These are phyloP conservation scores for Pseudomyrmex concolor DNA, from an alignment of 1,140 invertebrate genomes.

Conservation along the genomic window DNA sequence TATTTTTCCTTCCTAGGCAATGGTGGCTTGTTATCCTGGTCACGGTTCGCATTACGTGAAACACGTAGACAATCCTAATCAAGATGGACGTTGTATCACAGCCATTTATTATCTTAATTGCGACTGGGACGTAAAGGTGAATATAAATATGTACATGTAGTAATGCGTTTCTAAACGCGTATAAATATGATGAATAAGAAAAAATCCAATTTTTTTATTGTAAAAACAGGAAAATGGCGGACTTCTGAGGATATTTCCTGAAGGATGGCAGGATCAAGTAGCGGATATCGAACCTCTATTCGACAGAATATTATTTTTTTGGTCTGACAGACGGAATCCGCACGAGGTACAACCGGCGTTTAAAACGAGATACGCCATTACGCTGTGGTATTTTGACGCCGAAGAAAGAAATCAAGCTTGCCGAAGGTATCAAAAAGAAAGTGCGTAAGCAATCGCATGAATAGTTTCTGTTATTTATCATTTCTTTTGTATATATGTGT, in stretches of 20 bases:
- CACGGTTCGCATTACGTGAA: conserved; percentile 96
- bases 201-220: conserved; percentile 22
- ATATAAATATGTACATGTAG: not conserved
- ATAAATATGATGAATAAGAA: not conserved
- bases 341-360: conserved; percentile 98
- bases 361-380: conserved; percentile 96
- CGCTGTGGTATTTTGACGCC: conserved; percentile 97
- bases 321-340: conserved; percentile 98
- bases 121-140: conserved; percentile 93
- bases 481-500: not conserved
- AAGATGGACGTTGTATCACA: conserved; percentile 97
- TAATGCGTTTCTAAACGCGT: not conserved
- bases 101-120: conserved; percentile 98
- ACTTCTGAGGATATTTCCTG: conserved; percentile 94
- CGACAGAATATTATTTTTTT: conserved; percentile 97
- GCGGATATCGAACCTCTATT: conserved; percentile 97
- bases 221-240: conserved; percentile 89
- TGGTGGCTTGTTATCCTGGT: conserved; percentile 98
- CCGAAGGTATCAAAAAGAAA: conserved; percentile 87
- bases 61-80: conserved; percentile 99
- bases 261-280: conserved; percentile 91
- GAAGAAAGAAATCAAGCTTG: conserved; percentile 92
- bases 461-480: not conserved
- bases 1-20: conserved; percentile 89
- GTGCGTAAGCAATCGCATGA: conserved; percentile 77